Conservation (phyloP, 2,797 vertebrate genomes). For the Syndactyla subalaris region DNA sequence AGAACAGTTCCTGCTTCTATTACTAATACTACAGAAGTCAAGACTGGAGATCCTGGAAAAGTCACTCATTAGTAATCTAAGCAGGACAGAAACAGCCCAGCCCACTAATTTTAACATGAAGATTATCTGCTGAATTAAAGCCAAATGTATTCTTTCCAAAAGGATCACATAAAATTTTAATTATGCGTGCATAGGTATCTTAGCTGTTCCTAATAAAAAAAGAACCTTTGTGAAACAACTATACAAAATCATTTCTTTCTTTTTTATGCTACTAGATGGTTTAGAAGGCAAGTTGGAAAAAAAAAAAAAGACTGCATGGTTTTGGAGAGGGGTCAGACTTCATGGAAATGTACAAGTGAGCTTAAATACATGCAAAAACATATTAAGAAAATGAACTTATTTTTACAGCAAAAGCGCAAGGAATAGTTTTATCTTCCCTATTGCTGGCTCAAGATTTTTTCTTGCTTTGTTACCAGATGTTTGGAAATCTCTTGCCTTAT, state of each 20-base stretch:
- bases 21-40: neutral
- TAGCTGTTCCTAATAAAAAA: neutral
- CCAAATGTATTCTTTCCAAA: neutral
- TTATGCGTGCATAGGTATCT: neutral
- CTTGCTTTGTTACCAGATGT: neutral
- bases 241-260: neutral
- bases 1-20: accelerated
- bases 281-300: neutral
- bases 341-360: neutral
- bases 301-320: neutral
- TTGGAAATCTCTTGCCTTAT: neutral
- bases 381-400: neutral
- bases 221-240: neutral
- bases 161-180: neutral
- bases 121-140: neutral
- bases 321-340: neutral
- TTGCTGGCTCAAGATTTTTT: neutral
- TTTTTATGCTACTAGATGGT: neutral
- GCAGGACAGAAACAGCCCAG: neutral
- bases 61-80: neutral
- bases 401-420: neutral
- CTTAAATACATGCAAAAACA: neutral
- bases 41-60: neutral
- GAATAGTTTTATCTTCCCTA: neutral
- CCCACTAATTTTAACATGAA: neutral